Percentiles rank a stretch among this genome's conserved stretches.
phyloP scores from a whole-genome alignment of 2,888 invertebrate species.

The Tetropium fuscum region DNA sequence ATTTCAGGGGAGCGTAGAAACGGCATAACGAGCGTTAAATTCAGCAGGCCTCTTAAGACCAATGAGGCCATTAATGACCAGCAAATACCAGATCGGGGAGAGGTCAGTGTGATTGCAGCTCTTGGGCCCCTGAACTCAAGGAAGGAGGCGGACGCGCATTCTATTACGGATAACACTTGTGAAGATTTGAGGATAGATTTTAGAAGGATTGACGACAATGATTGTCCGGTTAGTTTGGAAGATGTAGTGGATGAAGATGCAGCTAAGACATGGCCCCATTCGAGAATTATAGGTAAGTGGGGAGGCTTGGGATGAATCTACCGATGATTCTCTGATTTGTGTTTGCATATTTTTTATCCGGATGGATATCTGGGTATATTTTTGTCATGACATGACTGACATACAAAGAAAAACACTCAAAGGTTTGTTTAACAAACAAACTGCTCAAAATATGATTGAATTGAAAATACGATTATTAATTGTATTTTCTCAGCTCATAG shows the following conservation, averaged over 20 bases:
- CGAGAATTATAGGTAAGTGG: constrained; percentile 70
- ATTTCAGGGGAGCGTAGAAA: constrained; percentile 82
- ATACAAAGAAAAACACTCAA: too few species aligned
- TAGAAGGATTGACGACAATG: constrained; percentile 76
- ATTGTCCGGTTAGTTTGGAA: constrained; percentile 77
- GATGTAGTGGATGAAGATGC: constrained; percentile 71
- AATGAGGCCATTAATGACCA: constrained; percentile 79
- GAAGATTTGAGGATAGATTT: constrained; percentile 86
- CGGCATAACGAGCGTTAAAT: constrained; percentile 85
- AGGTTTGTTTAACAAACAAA: too few species aligned
- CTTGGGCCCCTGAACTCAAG: constrained; percentile 85
- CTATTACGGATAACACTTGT: constrained; percentile 77
- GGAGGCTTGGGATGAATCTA: too few species aligned
- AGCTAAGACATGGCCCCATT: constrained; percentile 78
- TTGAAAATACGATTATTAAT: too few species aligned
- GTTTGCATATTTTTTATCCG: too few species aligned
- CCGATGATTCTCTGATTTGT: too few species aligned
- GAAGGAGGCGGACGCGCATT: constrained; percentile 88
- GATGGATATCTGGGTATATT: too few species aligned
- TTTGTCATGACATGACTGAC: too few species aligned
- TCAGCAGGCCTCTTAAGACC: constrained; percentile 86
- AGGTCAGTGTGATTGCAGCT: constrained; percentile 85
- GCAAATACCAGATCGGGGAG: constrained; percentile 53
- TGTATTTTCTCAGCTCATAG: too few species aligned
- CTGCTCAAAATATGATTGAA: too few species aligned